Evolutionary conservation across 2,113 vertebrate genomes (phyloP).

Genomic region (Cinclus cinclus): DNA sequence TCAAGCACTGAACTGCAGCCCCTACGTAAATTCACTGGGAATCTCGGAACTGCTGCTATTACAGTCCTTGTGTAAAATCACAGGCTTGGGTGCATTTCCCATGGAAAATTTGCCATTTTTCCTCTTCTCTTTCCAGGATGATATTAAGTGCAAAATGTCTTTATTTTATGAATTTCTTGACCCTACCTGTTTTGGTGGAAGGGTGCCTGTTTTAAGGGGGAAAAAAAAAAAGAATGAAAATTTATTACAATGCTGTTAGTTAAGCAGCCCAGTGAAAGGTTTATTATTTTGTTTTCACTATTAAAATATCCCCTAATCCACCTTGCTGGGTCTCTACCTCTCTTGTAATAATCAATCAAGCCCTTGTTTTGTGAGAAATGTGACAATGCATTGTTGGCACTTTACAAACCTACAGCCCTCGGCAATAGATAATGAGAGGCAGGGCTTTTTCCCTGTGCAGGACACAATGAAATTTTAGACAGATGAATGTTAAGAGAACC

Average conservation of each 20-base stretch:
- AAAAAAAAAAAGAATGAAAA: too few relatives aligned
- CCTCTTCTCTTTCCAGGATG: background rate
- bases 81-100: background rate
- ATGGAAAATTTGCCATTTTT: background rate
- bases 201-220: background rate
- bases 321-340: constrained; percentile 18
- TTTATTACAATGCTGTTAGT: background rate
- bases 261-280: background rate
- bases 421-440: constrained; percentile 70
- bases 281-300: constrained; percentile 44
- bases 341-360: constrained; percentile 71
- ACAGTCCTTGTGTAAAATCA: background rate
- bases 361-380: constrained; percentile 70
- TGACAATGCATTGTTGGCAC: constrained; percentile 56
- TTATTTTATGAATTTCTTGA: background rate
- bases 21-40: background rate
- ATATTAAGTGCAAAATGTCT: background rate
- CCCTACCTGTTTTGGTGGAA: background rate
- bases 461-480: constrained; percentile 77
- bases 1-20: background rate
- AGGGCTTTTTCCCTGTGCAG: constrained; percentile 48
- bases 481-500: constrained; percentile 78
- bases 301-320: constrained; percentile 59
- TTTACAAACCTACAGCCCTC: constrained; percentile 66
- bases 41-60: background rate